Evolutionary conservation across 2,888 invertebrate species (phyloP), one percentile per base, ranked within the genome.

Genomic region (Cerastis leucographa): DNA sequence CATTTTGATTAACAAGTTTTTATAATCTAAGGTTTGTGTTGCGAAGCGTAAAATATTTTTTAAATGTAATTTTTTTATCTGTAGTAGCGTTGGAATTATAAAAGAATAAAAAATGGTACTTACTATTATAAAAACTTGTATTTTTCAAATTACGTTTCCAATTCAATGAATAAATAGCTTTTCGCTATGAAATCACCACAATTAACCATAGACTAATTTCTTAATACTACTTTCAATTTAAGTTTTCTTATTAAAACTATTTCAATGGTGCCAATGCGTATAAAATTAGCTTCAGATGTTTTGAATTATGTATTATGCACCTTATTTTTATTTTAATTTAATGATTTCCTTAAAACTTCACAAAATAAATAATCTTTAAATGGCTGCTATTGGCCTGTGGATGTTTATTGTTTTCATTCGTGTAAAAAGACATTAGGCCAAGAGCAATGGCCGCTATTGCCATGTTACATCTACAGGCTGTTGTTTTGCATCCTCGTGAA

Each of bases 231-330:
- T 40, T 59, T 71, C 19, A 71, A 61, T 56, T 42, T 14, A 61
- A 44, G 5, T 29, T 51, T 59, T 64, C 19, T 76, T 54, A 73
- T 54, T 42, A 19, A 67, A 44, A 29, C 17, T 70, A 82, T 71
- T 81, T 70, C 35, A 74, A 81, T 73, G 46, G 76, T 75, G 82
- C 86, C 46, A 19, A 35, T 72, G 73, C 25, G 17, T 29, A 29
- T 29, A 6, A 71, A 72, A 68, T 62, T 40, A n/a, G 49, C 54
- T 42, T 44, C 25, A 66, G 62, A 82, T 70, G 62, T 72, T 76
- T 73, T 40, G 67, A 82, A 76, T 82, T 54, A 66, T 61, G 3
- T 35, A 35, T 35, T 35, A 35, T 3, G 35, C 1, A 35, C 35
- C 35, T n/a, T 35, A 35, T 35, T 35, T 35, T 35, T n/a, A n/a